These are phyloP conservation scores for Pachypanchax playfairii DNA, from an alignment of 2,113 vertebrate species.

Conservation along the genomic window DNA sequence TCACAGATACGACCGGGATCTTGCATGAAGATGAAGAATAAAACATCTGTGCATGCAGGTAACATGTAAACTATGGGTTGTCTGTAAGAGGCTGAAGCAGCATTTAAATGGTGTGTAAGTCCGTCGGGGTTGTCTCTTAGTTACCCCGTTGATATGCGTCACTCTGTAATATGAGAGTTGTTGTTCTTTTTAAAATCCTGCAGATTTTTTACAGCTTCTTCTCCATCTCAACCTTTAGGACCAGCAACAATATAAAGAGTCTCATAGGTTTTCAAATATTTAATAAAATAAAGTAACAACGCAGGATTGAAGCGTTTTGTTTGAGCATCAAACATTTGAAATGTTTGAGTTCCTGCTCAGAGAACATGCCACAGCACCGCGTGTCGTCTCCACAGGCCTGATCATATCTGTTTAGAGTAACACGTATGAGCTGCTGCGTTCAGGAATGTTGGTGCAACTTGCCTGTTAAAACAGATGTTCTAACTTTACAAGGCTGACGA, in stretches of 20 bases:
- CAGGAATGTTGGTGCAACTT: slow-evolving; percentile 57
- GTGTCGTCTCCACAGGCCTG: slow-evolving; percentile 9
- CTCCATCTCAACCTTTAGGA: too few species aligned
- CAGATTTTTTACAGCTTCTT: too few species aligned
- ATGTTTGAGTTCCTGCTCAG: background rate
- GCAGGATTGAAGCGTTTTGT: background rate
- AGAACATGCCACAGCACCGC: background rate
- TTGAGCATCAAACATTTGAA: background rate
- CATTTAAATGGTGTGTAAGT: too few species aligned
- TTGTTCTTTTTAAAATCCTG: too few species aligned
- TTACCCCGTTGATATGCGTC: too few species aligned
- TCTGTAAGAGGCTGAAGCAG: background rate
- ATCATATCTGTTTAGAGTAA: slow-evolving; percentile 38
- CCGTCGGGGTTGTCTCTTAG: too few species aligned
- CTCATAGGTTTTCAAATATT: too few species aligned
- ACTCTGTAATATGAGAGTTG: too few species aligned
- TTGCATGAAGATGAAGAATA: slow-evolving; percentile 5
- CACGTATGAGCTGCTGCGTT: slow-evolving; percentile 44
- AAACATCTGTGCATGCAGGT: slow-evolving; percentile 8
- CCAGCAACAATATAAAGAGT: too few species aligned
- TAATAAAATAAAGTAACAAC: too few species aligned
- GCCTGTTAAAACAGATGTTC: slow-evolving; percentile 45
- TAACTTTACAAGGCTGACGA: slow-evolving; percentile 10
- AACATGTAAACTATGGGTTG: background rate
- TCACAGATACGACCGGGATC: background rate